Evolutionary conservation across 2,113 vertebrate species (phyloP).

Genomic region (Panurus biarmicus): DNA sequence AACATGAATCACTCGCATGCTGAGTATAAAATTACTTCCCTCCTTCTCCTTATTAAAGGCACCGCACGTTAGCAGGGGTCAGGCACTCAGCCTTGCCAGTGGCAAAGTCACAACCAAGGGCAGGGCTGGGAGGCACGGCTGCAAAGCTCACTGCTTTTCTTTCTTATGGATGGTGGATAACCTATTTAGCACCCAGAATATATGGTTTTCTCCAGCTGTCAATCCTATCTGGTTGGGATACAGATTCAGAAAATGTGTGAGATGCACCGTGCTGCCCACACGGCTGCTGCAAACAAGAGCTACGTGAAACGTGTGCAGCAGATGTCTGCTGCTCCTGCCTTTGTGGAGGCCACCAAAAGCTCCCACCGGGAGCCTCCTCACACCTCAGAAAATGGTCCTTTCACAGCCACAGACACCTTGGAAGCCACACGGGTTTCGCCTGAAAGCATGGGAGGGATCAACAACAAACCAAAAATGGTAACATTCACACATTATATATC

Average conservation of each 20-base stretch:
- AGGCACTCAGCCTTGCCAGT: slow-evolving; percentile 46
- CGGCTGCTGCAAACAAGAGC: not conserved
- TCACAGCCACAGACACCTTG: not conserved
- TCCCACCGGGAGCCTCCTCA: not conserved
- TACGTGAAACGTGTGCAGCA: not conserved
- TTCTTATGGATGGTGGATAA: not conserved
- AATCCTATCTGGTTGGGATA: slow-evolving; percentile 29
- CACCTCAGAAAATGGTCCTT: not conserved
- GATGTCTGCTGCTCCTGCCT: not conserved
- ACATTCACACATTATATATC: not conserved
- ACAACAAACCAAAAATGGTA: not conserved
- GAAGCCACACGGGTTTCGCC: accelerated
- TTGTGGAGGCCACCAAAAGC: not conserved
- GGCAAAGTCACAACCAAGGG: slow-evolving; percentile 57
- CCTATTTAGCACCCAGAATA: slow-evolving; percentile 42
- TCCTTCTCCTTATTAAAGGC: slow-evolving; percentile 48
- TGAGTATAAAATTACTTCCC: slow-evolving; percentile 64
- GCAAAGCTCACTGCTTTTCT: slow-evolving; percentile 48
- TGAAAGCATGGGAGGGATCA: not conserved
- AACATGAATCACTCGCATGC: slow-evolving; percentile 41
- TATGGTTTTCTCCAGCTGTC: slow-evolving; percentile 48
- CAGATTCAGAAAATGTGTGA: slow-evolving; percentile 20
- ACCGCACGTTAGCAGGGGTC: slow-evolving; percentile 52
- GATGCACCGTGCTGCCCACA: not conserved
- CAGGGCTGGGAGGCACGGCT: slow-evolving; percentile 31